Conservation (phyloP, 2,888 invertebrate species). For the Leptarthrus brevirostris region DNA sequence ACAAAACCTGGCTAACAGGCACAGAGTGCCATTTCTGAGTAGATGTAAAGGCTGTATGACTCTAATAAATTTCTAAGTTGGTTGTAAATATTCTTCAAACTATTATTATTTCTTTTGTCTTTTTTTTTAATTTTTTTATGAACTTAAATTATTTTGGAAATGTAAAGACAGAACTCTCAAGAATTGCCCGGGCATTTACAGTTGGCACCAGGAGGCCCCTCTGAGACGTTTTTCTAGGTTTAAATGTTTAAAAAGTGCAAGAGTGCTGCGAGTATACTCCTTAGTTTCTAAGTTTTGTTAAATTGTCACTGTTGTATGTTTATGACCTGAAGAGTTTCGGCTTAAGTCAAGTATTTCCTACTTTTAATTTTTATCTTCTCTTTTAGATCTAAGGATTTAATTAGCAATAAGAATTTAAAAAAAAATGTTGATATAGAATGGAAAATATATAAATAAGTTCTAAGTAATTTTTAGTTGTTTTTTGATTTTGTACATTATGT, state of each 20-base stretch:
- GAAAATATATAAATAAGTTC: no score
- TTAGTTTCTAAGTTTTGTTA: slow-evolving; percentile 37
- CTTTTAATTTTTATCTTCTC: not conserved
- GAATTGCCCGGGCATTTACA: not conserved
- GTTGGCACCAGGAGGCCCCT: not conserved
- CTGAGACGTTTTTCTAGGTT: not conserved
- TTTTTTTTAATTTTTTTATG: slow-evolving; percentile 35
- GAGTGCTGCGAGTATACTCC: slow-evolving; percentile 39
- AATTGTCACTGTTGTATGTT: slow-evolving; percentile 29
- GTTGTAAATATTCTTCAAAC: slow-evolving; percentile 26
- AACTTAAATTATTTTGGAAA: slow-evolving; percentile 35
- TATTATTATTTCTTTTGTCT: no score
- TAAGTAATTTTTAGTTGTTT: no score
- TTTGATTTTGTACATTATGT: no score
- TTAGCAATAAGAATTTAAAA: slow-evolving; percentile 2
- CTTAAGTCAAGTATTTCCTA: slow-evolving; percentile 8
- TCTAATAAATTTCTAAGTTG: not conserved
- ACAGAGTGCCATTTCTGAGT: slow-evolving; percentile 19
- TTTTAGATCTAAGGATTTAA: not conserved
- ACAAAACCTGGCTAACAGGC: slow-evolving; percentile 12
- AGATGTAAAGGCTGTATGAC: not conserved
- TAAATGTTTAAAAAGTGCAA: slow-evolving; percentile 28
- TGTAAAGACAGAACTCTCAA: slow-evolving; percentile 28
- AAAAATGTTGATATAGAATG: slow-evolving; percentile 32
- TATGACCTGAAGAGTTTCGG: slow-evolving; percentile 29